Evolutionary conservation across 2,113 vertebrate species (phyloP).

Genomic region (Guaruba guarouba): DNA sequence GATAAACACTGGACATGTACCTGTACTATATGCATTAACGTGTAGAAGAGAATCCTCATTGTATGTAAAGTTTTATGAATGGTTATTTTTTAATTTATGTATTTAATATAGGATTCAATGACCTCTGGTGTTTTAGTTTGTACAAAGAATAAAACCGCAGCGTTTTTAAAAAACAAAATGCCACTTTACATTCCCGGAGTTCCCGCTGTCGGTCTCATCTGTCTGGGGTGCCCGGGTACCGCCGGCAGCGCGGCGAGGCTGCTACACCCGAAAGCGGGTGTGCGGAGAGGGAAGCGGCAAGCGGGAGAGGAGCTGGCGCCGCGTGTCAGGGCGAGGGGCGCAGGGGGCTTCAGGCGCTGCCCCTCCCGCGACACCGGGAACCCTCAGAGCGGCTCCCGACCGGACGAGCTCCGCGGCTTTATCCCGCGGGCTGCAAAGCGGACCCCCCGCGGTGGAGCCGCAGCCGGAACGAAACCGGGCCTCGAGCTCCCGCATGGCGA

Average conservation of each 20-base stretch:
- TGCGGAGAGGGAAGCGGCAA: background rate
- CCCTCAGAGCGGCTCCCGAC: background rate
- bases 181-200: background rate
- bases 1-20: constrained; percentile 69
- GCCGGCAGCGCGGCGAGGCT: background rate
- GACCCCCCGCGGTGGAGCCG: no score
- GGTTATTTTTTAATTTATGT: constrained; percentile 84
- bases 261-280: no score
- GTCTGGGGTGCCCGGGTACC: background rate
- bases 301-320: background rate
- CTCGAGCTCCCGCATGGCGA: no score
- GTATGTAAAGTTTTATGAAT: constrained; percentile 83
- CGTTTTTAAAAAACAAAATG: constrained; percentile 54
- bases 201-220: background rate
- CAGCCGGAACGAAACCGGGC: no score
- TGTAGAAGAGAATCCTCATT: constrained; percentile 76
- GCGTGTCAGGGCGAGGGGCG: background rate
- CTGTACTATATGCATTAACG: constrained; percentile 74
- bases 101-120: constrained; percentile 81
- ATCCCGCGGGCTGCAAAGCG: no score
- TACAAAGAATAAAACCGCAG: constrained; percentile 77
- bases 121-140: constrained; percentile 81
- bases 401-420: no score
- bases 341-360: no score
- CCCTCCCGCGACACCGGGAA: no score